Evolutionary conservation across 2,113 vertebrate genomes (phyloP), one percentile per base, ranked within the genome.

Genomic region (Dasyprocta punctata): DNA sequence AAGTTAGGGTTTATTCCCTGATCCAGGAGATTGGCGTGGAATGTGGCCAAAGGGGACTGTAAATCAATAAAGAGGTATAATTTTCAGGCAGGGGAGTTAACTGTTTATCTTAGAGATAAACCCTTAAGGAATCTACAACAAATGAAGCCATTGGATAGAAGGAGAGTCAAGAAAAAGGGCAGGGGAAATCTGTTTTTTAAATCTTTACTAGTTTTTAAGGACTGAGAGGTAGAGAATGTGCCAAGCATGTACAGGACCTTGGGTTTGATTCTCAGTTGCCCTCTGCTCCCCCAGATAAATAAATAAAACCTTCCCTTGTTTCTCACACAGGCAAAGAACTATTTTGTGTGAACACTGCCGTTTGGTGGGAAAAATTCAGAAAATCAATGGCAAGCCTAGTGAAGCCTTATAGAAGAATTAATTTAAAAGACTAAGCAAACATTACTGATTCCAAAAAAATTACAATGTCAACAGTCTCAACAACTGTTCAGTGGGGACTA

Each of bases 371-470:
- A 92, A 88, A 92, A 78, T 38, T 22, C 65, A 52, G 71, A 80
- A 90, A 94, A 92, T 67, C 90, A 89, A 61, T 5, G 28, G 71
- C 75, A 60, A 82, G 56, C 94, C 93, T 78, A 65, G 69, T 65
- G 24, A 65, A 87, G 44, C 67, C 84, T 94, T 47, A 92, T 0
- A 90, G 96, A 78, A 96, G 81, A 95, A 81, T 93, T 89, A 61
- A 95, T 67, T 96, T 86, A 96, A 92, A 95, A 90, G 73, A 93
- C 94, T 94, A 96, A 94, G 69, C 94, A 97, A 97, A 98, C 92
- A 97, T 16, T 58, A 73, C 92, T 56, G 80, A 94, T 89, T 96
- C 91, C 92, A 86, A 97, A 97, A 78, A 97, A 41, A 44, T 10
- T 96, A 96, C 95, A 95, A 91, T 84, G 95, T 96, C 82, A 97